These are phyloP conservation scores for Thomomys bottae DNA, from an alignment of 2,113 vertebrate species.

Conservation along the genomic window DNA sequence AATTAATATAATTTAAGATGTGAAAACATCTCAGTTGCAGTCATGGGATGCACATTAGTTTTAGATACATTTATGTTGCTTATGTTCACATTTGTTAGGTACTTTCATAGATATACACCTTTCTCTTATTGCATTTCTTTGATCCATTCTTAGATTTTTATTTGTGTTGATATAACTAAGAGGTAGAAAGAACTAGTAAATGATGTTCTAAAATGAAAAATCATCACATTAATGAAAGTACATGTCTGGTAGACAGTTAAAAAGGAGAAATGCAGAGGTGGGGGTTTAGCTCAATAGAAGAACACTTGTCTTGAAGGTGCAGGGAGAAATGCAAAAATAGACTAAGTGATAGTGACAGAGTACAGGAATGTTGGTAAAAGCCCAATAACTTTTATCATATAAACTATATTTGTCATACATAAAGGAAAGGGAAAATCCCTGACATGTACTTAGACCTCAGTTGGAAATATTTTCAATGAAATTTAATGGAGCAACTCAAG, in stretches of 20 bases:
- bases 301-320: no score
- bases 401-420: no score
- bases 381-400: not conserved
- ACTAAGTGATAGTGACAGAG: not conserved
- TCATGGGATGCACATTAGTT: not conserved
- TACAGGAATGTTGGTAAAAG: not conserved
- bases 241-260: no score
- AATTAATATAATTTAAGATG: not conserved
- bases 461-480: not conserved
- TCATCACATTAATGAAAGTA: not conserved
- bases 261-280: no score
- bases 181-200: not conserved
- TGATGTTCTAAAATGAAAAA: not conserved
- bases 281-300: no score
- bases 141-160: not conserved
- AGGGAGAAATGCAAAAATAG: no score
- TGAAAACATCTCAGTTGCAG: not conserved
- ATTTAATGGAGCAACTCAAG: not conserved
- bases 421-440: not conserved
- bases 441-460: not conserved
- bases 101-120: not conserved
- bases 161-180: not conserved
- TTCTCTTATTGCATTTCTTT: constrained; percentile 19
- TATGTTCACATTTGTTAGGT: not conserved
- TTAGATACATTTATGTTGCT: not conserved